A percentile compares a stretch with the other conserved stretches of the same genome.
These are phyloP conservation scores for Smutsia gigantea DNA, from an alignment of 2,797 vertebrate genomes.

Conservation along the genomic window DNA sequence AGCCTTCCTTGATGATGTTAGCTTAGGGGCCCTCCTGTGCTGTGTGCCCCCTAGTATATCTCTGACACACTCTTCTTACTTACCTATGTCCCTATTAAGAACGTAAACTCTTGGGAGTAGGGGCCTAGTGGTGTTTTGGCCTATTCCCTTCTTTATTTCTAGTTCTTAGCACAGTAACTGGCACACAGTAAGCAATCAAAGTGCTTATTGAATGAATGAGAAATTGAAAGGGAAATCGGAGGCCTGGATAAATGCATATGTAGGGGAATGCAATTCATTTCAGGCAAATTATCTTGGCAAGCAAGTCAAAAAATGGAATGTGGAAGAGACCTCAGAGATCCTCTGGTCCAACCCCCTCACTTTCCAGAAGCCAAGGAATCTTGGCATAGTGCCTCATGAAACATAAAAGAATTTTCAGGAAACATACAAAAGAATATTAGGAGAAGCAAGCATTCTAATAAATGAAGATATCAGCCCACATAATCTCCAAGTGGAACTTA, in stretches of 20 bases:
- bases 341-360: constrained; percentile 34
- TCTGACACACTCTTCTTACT: neutral
- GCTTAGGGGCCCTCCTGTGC: neutral
- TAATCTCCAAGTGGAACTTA: constrained; percentile 26
- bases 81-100: neutral
- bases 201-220: neutral
- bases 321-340: constrained; percentile 43
- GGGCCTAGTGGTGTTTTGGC: neutral
- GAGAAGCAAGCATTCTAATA: constrained; percentile 56
- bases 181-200: neutral
- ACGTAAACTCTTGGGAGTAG: neutral
- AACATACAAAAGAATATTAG: constrained; percentile 14
- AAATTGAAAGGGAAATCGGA: constrained; percentile 34
- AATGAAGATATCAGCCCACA: constrained; percentile 9
- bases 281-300: constrained; percentile 49
- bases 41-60: rapidly evolving
- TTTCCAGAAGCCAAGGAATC: constrained; percentile 51
- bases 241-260: neutral
- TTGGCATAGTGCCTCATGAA: constrained; percentile 1
- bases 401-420: neutral
- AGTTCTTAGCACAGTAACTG: neutral
- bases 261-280: neutral
- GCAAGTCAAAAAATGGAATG: neutral
- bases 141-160: neutral
- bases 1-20: too few relatives aligned